Base-by-base conservation (phyloP, 2,797 vertebrate species). In the Pachyuromys duprasi region DNA sequence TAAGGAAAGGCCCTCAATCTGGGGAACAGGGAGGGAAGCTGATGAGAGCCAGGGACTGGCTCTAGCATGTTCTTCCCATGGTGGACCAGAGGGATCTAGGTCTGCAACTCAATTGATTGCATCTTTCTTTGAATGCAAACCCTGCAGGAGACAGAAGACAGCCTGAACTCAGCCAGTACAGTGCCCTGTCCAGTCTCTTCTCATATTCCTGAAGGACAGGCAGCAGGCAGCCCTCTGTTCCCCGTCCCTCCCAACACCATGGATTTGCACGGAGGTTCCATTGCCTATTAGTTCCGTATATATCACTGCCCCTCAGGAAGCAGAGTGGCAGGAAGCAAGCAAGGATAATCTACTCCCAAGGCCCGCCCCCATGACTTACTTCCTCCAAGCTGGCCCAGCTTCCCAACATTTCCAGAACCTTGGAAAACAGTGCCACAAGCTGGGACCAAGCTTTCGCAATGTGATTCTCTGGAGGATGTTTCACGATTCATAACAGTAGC, bases 11-110 rank as follows among this genome's bases (percentile, higher is more conserved):
- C 60, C 75, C 75, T 33, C 24, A 45, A 45, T 63, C 55, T 78
- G 69, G 72, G 82, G 86, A 82, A 80, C 31, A 63, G n/a, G 53
- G 86, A n/a, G 55, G 86, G 86, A 57, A 70, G 65, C 86, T 26
- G 33, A 33, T 0, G 9, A 24, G 18, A 45, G 80, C 86, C 24
- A n/a, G 6, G 17, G 4, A 5, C 57, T 4, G 7, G 5, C n/a
- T n/a, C n/a, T n/a, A n/a, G n/a, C n/a, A n/a, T n/a, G n/a, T n/a
- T n/a, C n/a, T n/a, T n/a, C n/a, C n/a, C n/a, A n/a, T n/a, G n/a
- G n/a, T n/a, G 70, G 14, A 42, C 8, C 55, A 26, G 74, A 49
- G 5, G 36, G 45, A 36, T 15, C 6, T 8, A 7, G 1, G 2
- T 57, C 86, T 65, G 36, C 36, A 62, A 8, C 49, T 62, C 62